Evolutionary conservation across 2,888 invertebrate genomes (phyloP), one percentile per base, ranked within the genome.

Genomic region (Nudaria mundana): DNA sequence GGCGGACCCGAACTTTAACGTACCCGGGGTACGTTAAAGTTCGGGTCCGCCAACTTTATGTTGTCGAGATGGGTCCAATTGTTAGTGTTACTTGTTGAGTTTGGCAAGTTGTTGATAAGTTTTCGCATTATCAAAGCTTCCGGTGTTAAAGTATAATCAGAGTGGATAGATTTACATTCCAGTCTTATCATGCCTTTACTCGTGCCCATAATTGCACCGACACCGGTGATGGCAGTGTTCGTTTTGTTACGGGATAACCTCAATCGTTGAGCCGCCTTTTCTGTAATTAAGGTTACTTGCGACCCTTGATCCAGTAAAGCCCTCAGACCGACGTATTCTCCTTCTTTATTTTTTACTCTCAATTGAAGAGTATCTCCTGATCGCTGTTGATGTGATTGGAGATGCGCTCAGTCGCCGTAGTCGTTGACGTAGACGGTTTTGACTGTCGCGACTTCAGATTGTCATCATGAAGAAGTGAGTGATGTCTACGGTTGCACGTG

Each of bases 231-330:
- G 2, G 32, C 3, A 2, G 32, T 37, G n/a, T 37, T 11, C 6
- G 29, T 8, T 20, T 18, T 28, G 1, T 5, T 23, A 7, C 32
- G 20, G 7, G 32, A 32, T 11, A 33, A 23, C 1, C 29, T 32
- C 3, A 42, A 24, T 20, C 16, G 6, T 22, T 42, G 37, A 18
- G 37, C 29, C 2, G 42, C 42, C 15, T 42, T 30, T 18, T 42
- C 42, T 0, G 33, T 14, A 4, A 42, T 42, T 13, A 42, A 30
- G 8, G 30, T 42, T 3, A 18, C 7, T 33, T 37, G 37, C 6
- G 42, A 37, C 4, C 36, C 36, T 25, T 41, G 36, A 13, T 41
- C 40, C 18, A 41, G 6, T 3, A 41, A 31, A 1, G 16, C 35
- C 2, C 40, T 25, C 5, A 40, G 25, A 8, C 13, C 35, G 10